Base-by-base conservation (phyloP, 2,797 vertebrate genomes). In the Jordanella pulchra region DNA sequence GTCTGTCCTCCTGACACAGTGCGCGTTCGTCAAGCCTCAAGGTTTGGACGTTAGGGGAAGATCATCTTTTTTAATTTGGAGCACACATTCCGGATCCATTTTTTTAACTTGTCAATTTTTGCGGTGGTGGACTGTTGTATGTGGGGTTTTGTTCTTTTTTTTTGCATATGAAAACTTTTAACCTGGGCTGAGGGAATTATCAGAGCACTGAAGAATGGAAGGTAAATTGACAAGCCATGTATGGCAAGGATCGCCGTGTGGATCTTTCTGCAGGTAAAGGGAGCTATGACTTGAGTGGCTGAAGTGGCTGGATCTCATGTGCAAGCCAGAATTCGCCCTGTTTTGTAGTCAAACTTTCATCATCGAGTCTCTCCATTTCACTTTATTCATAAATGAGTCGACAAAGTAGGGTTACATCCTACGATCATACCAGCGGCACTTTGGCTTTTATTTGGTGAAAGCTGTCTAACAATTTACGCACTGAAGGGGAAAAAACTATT, bases 401-500 rank as follows among this genome's bases (percentile, higher is more conserved):
- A 72, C 58, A 65, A 81, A 84, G 76, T 68, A 82, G 64, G 48
- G 42, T 58, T 55, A 70, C 67, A 78, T 69, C 69, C 78, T 76
- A 83, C 71, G 69, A 75, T 78, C 84, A 69, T 63, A 88, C 86
- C 90, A 79, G 81, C 79, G 76, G 76, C 83, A 65, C 82, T 89
- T 85, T 71, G 86, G 83, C 79, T 82, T 87, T 94, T 92, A 91
- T 92, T 93, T 92, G 77, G 86, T 84, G 86, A 92, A 84, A 86
- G 82, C 92, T 84, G 89, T 85, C 89, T 85, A 91, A 93, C 89
- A 35, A 94, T 92, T 94, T 93, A 93, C 92, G 93, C 94, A 94
- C 94, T 94, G 94, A 89, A 87, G 91, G 84, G 89, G 90, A 91
- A 93, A 92, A 91, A 92, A 91, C 92, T 86, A 78, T 89, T 86